These are phyloP conservation scores for Tryphoninae sp. DNA, from an alignment of 2,888 invertebrate species.

Conservation along the genomic window DNA sequence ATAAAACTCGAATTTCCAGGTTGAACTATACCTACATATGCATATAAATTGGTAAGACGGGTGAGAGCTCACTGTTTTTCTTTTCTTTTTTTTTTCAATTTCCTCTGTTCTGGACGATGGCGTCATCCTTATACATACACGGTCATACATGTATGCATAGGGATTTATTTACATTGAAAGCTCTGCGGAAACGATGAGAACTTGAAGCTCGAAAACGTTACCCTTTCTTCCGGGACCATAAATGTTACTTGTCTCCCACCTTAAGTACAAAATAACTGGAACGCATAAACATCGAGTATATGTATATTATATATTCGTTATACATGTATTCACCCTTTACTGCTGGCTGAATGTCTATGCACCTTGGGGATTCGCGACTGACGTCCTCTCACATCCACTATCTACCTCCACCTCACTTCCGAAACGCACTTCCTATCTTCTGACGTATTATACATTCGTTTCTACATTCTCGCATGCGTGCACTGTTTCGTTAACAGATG, in stretches of 20 bases:
- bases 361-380: not conserved
- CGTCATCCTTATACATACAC: too few relatives aligned
- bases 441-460: not conserved
- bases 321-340: not conserved
- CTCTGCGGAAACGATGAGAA: too few relatives aligned
- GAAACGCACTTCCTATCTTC: not conserved
- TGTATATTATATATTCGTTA: too few relatives aligned
- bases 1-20: too few relatives aligned
- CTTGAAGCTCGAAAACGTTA: not conserved
- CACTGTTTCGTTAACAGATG: not conserved
- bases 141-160: too few relatives aligned
- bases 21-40: too few relatives aligned
- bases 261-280: not conserved
- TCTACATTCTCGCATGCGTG: not conserved
- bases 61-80: too few relatives aligned
- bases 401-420: not conserved
- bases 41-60: too few relatives aligned
- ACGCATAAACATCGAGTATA: not conserved
- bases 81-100: too few relatives aligned
- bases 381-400: not conserved
- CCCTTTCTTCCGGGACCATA: not conserved
- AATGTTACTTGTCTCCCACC: conserved; percentile 20
- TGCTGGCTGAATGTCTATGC: not conserved
- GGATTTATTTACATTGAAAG: too few relatives aligned
- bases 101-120: too few relatives aligned